These are phyloP conservation scores for Drosophila pachea DNA, from an alignment of 1,140 invertebrate genomes.

Conservation along the genomic window DNA sequence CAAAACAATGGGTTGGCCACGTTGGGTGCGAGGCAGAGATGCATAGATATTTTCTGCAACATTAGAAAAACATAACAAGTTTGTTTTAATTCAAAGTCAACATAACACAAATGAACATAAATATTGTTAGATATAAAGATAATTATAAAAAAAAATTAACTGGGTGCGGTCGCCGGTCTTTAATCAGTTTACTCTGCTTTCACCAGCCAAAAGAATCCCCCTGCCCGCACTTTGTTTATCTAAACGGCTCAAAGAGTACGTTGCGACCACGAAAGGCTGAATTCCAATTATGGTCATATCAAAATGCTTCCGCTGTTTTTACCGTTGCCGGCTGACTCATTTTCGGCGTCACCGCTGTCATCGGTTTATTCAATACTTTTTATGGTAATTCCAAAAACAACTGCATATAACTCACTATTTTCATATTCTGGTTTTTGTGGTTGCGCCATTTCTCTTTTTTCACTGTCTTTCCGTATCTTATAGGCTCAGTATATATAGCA, in stretches of 20 bases:
- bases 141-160: constrained; percentile 9
- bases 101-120: background rate
- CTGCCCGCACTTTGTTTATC: constrained; percentile 26
- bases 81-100: constrained; percentile 8
- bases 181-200: constrained; percentile 29
- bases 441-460: constrained; percentile 63
- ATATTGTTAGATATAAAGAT: constrained; percentile 2
- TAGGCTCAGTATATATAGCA: constrained; percentile 38
- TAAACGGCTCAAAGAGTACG: constrained; percentile 8
- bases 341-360: constrained; percentile 13
- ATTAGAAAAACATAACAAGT: constrained; percentile 31
- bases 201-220: constrained; percentile 11
- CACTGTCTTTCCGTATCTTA: constrained; percentile 21
- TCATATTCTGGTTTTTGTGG: constrained; percentile 74
- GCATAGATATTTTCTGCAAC: constrained; percentile 93
- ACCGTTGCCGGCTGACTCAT: constrained; percentile 71
- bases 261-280: constrained; percentile 13
- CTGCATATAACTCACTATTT: constrained; percentile 67
- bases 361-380: constrained; percentile 14
- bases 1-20: constrained; percentile 95
- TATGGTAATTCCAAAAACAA: constrained; percentile 18
- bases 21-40: constrained; percentile 93
- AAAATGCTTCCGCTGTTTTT: constrained; percentile 66
- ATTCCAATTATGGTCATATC: constrained; percentile 72
- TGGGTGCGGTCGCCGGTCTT: constrained; percentile 55